Percentiles rank a stretch among this genome's conserved stretches.
Conservation (phyloP, 1,140 invertebrate species). For the Polyergus mexicanus region DNA sequence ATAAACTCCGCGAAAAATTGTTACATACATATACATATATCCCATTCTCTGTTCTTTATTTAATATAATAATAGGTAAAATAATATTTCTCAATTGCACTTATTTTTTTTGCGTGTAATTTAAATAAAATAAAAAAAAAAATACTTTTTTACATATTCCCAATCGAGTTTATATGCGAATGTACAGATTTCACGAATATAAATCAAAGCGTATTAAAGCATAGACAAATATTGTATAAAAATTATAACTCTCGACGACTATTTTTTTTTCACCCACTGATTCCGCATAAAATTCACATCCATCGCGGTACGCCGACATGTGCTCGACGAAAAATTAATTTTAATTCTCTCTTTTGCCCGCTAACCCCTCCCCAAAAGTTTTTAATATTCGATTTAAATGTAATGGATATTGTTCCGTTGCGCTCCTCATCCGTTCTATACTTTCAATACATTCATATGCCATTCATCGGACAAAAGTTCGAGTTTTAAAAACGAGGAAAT, state of each 20-base stretch:
- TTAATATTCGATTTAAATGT: conserved; percentile 47
- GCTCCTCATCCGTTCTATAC: conserved; percentile 16
- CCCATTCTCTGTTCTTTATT: neutral
- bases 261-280: conserved; percentile 37
- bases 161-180: neutral
- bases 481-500: neutral
- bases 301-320: neutral
- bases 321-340: conserved; percentile 41
- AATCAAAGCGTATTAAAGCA: conserved; percentile 40
- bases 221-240: conserved; percentile 37
- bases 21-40: neutral
- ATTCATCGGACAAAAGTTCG: conserved; percentile 22
- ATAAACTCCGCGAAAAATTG: conserved; percentile 8
- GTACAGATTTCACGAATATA: neutral
- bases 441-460: conserved; percentile 25
- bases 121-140: neutral
- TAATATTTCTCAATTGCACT: neutral
- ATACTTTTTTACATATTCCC: neutral
- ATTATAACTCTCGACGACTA: conserved; percentile 18
- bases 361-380: conserved; percentile 20
- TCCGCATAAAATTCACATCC: conserved; percentile 44
- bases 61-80: neutral
- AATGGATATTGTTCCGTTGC: conserved; percentile 14
- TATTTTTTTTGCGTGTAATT: neutral
- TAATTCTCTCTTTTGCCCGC: conserved; percentile 1